These are phyloP conservation scores for Picus viridis DNA, from an alignment of 2,797 vertebrate species.

Conservation along the genomic window DNA sequence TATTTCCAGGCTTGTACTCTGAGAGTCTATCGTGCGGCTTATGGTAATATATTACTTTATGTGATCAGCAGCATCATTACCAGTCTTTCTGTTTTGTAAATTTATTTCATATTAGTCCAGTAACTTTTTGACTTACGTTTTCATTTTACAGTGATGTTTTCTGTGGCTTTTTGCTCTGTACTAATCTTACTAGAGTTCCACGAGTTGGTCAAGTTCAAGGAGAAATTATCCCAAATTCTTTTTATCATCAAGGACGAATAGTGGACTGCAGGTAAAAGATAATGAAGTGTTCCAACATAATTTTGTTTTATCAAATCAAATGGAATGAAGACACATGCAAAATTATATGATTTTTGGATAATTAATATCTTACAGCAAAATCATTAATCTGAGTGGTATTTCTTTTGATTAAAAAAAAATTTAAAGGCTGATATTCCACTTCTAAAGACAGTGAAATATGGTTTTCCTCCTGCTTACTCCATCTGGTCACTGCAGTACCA, in stretches of 20 bases:
- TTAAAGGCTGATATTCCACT: background rate
- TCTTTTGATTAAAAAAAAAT: background rate
- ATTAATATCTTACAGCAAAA: background rate
- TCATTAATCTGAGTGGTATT: background rate
- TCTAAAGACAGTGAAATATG: background rate
- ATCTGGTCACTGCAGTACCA: background rate
- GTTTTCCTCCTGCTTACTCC: background rate
- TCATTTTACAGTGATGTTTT: conserved; percentile 90
- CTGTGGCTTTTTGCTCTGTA: conserved; percentile 95
- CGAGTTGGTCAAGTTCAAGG: conserved; percentile 94
- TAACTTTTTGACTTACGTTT: conserved; percentile 33
- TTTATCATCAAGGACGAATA: conserved; percentile 94
- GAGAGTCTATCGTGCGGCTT: background rate
- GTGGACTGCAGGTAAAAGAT: conserved; percentile 94
- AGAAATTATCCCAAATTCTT: conserved; percentile 92
- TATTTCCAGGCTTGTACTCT: background rate
- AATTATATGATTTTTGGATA: background rate
- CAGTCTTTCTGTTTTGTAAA: background rate
- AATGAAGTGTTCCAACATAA: background rate
- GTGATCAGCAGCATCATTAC: background rate
- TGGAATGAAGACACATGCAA: background rate
- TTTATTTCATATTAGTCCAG: background rate
- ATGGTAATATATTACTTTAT: background rate
- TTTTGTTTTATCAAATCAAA: background rate
- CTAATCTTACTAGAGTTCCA: conserved; percentile 90